Evolutionary conservation across 2,113 vertebrate genomes (phyloP).

Genomic region (Vidua macroura): DNA sequence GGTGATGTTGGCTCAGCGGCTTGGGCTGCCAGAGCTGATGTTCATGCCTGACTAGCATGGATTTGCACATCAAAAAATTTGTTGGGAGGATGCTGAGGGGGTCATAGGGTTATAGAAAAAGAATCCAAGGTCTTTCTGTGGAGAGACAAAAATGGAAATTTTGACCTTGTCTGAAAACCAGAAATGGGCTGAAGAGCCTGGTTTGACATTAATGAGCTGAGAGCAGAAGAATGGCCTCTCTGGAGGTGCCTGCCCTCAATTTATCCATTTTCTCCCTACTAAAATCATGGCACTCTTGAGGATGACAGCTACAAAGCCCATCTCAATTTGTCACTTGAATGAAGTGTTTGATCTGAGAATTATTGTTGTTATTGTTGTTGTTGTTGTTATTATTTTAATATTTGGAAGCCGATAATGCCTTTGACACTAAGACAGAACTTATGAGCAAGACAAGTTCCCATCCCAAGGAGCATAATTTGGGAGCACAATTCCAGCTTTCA

Average conservation of each 20-base stretch:
- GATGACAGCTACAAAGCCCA: neutral
- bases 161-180: slow-evolving; percentile 32
- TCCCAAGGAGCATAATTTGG: neutral
- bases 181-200: neutral
- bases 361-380: neutral
- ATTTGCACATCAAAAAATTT: neutral
- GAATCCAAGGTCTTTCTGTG: neutral
- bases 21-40: neutral
- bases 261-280: slow-evolving; percentile 22
- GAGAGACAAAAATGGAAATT: slow-evolving; percentile 17
- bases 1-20: neutral
- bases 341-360: slow-evolving; percentile 4
- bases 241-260: slow-evolving; percentile 30
- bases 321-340: slow-evolving; percentile 13
- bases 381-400: slow-evolving; percentile 13
- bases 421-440: neutral
- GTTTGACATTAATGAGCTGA: slow-evolving; percentile 21
- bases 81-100: neutral
- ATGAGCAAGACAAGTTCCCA: neutral
- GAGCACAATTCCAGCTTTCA: neutral
- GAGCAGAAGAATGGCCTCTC: neutral
- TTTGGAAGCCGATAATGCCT: neutral
- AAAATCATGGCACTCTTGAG: neutral
- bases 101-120: neutral
- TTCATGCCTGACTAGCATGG: neutral